Evolutionary conservation across 2,888 invertebrate species (phyloP), one percentile per base, ranked within the genome.

Genomic region (Lepidochrysops patricia): DNA sequence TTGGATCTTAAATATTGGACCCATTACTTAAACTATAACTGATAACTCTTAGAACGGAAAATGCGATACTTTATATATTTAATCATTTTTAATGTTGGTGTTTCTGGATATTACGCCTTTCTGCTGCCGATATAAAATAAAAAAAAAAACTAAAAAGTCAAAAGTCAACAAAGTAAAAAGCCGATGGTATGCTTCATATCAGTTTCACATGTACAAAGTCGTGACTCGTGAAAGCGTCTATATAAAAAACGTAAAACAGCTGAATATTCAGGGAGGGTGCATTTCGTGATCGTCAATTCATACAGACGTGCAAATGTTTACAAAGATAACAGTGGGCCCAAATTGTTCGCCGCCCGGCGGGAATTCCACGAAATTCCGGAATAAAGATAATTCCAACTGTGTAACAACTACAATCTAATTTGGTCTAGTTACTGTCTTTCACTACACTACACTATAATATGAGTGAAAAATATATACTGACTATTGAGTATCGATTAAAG

Each of bases 291-390:
- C 52, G 27, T 13, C 59, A 48, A 62, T 60, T 62, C 59, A 60
- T 61, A 60, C 58, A 54, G 59, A 56, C 62, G 57, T 62, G 62
- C 63, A 63, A 64, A 66, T 63, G 63, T 67, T 67, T 66, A 62
- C 63, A 7, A 27, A 52, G 27, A 52, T 52, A 52, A 52, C 52
- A 52, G 52, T 27, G 15, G 27, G 29, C 29, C 27, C 52, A 27
- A 27, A 27, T 29, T 52, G 50, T 52, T 52, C 27, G 15, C 13
- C 52, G 52, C 27, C 26, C 15, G 13, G 7, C 27, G 52, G 27
- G 27, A 52, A 52, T 52, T 15, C 26, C 7, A 9, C 13, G 26
- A 26, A 6, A 5, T 50, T 13, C 3, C n/a, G 37, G 50, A 26
- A 13, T 13, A 49, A 49, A 25, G 50, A 26, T 50, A 26, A 50